Conservation (phyloP, 2,888 invertebrate species). For the Eristalis intricaria region DNA sequence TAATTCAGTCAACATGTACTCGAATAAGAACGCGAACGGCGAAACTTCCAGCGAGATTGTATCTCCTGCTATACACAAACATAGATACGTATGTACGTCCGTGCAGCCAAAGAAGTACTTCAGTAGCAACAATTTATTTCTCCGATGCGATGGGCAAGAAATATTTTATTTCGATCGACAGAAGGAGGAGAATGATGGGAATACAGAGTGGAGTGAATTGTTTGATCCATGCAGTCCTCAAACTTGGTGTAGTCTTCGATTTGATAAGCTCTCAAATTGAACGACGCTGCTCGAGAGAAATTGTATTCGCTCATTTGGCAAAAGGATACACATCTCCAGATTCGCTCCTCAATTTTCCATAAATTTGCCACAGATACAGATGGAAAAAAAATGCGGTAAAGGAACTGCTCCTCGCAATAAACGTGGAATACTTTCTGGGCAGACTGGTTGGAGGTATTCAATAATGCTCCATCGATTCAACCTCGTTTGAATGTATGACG, state of each 20-base stretch:
- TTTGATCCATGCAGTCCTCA: slow-evolving; percentile 34
- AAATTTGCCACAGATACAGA: not conserved
- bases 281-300: slow-evolving; percentile 10
- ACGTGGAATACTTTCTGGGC: slow-evolving; percentile 12
- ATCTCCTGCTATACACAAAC: not conserved
- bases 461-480: not conserved
- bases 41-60: slow-evolving; percentile 6
- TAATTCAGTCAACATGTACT: slow-evolving; percentile 30
- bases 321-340: not conserved
- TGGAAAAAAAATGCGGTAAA: not conserved
- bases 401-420: not conserved
- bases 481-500: slow-evolving; percentile 4
- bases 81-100: not conserved
- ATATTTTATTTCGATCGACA: not conserved
- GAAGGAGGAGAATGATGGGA: not conserved
- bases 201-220: not conserved
- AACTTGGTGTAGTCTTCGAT: slow-evolving; percentile 5
- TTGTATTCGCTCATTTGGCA: not conserved
- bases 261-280: slow-evolving; percentile 40
- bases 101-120: not conserved
- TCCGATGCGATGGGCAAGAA: not conserved
- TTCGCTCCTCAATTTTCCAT: not conserved
- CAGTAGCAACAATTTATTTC: slow-evolving; percentile 33
- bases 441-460: slow-evolving; percentile 3
- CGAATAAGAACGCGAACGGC: not conserved